These are phyloP conservation scores for Brachypalpus laphriformis DNA, from an alignment of 2,888 invertebrate genomes.

Conservation along the genomic window DNA sequence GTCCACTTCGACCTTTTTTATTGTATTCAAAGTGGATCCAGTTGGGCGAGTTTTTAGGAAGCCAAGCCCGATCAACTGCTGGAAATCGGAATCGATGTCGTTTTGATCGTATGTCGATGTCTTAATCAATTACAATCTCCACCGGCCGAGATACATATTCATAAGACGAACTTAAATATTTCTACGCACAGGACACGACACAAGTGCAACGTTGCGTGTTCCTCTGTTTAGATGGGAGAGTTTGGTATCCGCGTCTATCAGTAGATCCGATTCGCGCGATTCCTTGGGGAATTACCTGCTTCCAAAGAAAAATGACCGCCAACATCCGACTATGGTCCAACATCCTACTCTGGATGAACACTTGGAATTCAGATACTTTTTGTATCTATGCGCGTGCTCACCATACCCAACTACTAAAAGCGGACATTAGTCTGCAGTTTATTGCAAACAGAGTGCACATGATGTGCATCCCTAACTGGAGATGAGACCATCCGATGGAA, in stretches of 20 bases:
- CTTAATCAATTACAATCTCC: slow-evolving; percentile 64
- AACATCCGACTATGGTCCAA: not conserved
- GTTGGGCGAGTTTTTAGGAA: slow-evolving; percentile 27
- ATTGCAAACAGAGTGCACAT: slow-evolving; percentile 27
- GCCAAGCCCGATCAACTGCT: slow-evolving; percentile 11
- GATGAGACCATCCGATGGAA: slow-evolving; percentile 7
- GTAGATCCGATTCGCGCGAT: slow-evolving; percentile 9
- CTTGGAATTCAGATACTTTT: slow-evolving; percentile 26
- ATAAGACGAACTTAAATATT: slow-evolving; percentile 23
- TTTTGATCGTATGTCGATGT: slow-evolving; percentile 48
- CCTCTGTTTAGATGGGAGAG: not conserved
- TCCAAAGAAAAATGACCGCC: slow-evolving; percentile 21
- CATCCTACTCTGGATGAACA: not conserved
- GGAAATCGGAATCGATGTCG: slow-evolving; percentile 30
- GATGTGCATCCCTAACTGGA: slow-evolving; percentile 39
- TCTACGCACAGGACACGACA: slow-evolving; percentile 11
- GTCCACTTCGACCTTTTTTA: slow-evolving; percentile 31
- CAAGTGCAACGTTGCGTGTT: slow-evolving; percentile 49
- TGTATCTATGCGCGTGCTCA: slow-evolving; percentile 18
- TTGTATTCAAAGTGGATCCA: slow-evolving; percentile 42
- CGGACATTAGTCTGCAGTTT: slow-evolving; percentile 28
- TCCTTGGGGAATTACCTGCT: slow-evolving; percentile 9
- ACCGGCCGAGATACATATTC: slow-evolving; percentile 42
- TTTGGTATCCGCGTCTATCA: slow-evolving; percentile 22
- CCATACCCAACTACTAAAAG: not conserved